phyloP scores from a whole-genome alignment of 2,888 invertebrate species.

The Willowsia nigromaculata region DNA sequence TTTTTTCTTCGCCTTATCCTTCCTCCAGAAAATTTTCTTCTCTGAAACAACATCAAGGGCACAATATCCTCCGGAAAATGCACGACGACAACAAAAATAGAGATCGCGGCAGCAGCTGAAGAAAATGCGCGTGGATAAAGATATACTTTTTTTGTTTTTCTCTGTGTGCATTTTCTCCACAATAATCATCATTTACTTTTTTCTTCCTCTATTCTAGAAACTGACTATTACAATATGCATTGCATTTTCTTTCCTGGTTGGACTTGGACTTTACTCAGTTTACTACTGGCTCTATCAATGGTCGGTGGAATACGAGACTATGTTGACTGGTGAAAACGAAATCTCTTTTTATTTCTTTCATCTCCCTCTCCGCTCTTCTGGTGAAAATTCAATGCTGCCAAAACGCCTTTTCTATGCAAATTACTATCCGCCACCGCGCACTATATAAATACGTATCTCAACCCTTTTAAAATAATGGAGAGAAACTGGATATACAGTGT shows the following conservation, averaged over 20 bases:
- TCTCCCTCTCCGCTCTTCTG: slow-evolving; percentile 32
- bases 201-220: too few relatives aligned
- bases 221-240: slow-evolving; percentile 53
- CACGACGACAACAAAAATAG: slow-evolving; percentile 31
- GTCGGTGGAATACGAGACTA: neutral
- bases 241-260: slow-evolving; percentile 49
- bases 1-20: slow-evolving; percentile 17
- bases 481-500: neutral
- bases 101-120: neutral
- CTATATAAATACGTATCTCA: slow-evolving; percentile 51
- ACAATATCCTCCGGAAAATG: slow-evolving; percentile 55
- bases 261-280: slow-evolving; percentile 18
- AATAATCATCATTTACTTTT: slow-evolving; percentile 1
- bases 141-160: neutral
- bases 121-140: neutral
- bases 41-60: slow-evolving; percentile 56
- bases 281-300: neutral
- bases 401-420: slow-evolving; percentile 79
- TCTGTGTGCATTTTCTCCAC: slow-evolving; percentile 8
- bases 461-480: slow-evolving; percentile 24
- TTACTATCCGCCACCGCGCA: slow-evolving; percentile 44
- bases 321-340: slow-evolving; percentile 31
- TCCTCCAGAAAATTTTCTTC: neutral
- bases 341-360: slow-evolving; percentile 49
- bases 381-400: slow-evolving; percentile 76